These are phyloP conservation scores for Amniataba percoides DNA, from an alignment of 2,797 vertebrate genomes.

Conservation along the genomic window DNA sequence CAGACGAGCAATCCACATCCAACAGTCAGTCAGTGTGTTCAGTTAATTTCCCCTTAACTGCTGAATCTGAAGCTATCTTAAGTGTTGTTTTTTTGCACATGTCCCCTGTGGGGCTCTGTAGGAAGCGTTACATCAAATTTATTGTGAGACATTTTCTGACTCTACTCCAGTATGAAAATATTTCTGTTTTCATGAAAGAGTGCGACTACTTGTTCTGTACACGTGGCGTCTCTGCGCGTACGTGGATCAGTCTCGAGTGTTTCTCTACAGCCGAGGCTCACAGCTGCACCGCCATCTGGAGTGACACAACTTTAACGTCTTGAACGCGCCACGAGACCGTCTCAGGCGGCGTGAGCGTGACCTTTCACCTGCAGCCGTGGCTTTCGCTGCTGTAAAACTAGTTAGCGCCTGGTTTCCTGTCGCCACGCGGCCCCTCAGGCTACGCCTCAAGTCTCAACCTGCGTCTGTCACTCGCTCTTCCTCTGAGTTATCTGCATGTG, in stretches of 20 bases:
- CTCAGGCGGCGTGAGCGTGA: constrained; percentile 35
- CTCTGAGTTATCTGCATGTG: constrained; percentile 46
- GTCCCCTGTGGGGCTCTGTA: too few species aligned
- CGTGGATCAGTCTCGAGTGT: constrained; percentile 33
- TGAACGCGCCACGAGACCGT: constrained; percentile 51
- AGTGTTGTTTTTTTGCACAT: too few species aligned
- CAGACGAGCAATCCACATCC: too few species aligned
- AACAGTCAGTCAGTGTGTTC: too few species aligned
- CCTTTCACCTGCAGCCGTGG: constrained; percentile 39
- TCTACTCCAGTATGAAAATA: too few species aligned
- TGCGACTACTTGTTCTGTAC: too few species aligned
- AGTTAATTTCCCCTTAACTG: too few species aligned
- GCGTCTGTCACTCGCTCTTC: constrained; percentile 50
- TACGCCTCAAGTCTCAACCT: constrained; percentile 61
- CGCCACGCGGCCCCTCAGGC: constrained; percentile 65
- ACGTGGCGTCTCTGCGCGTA: constrained; percentile 35
- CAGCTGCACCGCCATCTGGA: constrained; percentile 34
- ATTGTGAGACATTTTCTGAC: too few species aligned
- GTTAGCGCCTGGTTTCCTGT: constrained; percentile 58
- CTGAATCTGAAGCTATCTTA: too few species aligned
- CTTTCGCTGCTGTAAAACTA: constrained; percentile 45
- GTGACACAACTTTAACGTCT: constrained; percentile 39
- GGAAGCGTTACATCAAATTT: too few species aligned
- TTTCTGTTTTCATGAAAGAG: too few species aligned
- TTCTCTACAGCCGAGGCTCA: constrained; percentile 37